These are phyloP conservation scores for Platycheirus rosarum DNA, from an alignment of 2,888 invertebrate species.

Conservation along the genomic window DNA sequence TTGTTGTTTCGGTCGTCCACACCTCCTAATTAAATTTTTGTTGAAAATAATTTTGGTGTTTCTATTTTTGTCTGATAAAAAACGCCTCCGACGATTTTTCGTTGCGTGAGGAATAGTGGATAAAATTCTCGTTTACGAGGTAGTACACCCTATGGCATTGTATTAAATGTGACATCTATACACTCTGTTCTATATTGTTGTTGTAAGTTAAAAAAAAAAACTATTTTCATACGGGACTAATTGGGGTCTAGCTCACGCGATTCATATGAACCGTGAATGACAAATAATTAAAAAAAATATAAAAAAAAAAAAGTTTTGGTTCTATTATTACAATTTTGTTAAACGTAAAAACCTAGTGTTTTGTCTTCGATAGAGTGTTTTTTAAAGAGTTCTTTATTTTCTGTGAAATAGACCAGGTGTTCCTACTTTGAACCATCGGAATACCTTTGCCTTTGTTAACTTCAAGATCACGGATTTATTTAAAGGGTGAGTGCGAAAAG, in stretches of 20 bases:
- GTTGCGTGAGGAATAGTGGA: slow-evolving; percentile 12
- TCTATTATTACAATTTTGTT: too few relatives aligned
- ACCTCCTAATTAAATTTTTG: slow-evolving; percentile 22
- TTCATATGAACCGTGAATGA: slow-evolving; percentile 34
- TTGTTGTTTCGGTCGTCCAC: slow-evolving; percentile 6
- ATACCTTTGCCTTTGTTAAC: too few relatives aligned
- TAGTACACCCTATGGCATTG: slow-evolving; percentile 8
- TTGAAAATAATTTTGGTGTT: slow-evolving; percentile 42
- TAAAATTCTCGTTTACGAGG: too few relatives aligned
- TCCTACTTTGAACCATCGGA: slow-evolving; percentile 23
- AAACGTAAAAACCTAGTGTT: too few relatives aligned
- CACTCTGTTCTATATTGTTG: background rate
- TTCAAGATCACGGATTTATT: slow-evolving; percentile 30
- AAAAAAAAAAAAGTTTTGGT: too few relatives aligned
- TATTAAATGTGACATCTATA: background rate
- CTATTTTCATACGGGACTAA: background rate
- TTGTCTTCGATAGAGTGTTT: background rate
- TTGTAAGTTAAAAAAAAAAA: background rate
- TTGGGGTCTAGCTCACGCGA: slow-evolving; percentile 24
- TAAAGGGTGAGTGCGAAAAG: slow-evolving; percentile 45
- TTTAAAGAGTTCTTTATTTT: slow-evolving; percentile 1
- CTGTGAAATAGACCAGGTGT: slow-evolving; percentile 45
- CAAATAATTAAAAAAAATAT: too few relatives aligned
- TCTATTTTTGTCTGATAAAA: slow-evolving; percentile 62
- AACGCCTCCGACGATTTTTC: slow-evolving; percentile 39